These are phyloP conservation scores for Solenopsis invicta DNA, from an alignment of 1,140 invertebrate genomes.

Conservation along the genomic window DNA sequence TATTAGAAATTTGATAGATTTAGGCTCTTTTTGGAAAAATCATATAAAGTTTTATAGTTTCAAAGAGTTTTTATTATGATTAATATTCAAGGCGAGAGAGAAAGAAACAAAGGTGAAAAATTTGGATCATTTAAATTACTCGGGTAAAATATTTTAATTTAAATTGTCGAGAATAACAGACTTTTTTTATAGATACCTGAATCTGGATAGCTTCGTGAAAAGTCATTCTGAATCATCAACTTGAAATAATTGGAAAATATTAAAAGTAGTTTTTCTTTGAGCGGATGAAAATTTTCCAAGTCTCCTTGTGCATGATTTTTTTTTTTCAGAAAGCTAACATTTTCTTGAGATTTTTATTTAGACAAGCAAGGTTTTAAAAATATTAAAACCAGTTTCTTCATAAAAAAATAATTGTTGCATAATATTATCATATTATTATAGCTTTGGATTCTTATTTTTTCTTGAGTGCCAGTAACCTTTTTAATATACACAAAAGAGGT, in stretches of 20 bases:
- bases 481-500: neutral
- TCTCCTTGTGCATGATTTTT: neutral
- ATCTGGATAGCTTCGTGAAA: neutral
- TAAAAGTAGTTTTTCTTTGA: neutral
- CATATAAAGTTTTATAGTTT: neutral
- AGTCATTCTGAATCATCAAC: neutral
- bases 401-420: neutral
- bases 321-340: neutral
- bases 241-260: neutral
- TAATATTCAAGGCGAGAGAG: neutral
- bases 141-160: neutral
- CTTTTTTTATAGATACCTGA: neutral
- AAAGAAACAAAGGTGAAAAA: neutral
- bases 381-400: neutral
- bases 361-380: neutral
- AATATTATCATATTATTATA: neutral
- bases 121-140: neutral
- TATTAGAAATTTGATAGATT: neutral
- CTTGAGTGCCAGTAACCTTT: neutral
- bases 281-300: neutral
- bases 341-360: neutral
- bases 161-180: neutral
- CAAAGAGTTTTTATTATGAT: neutral
- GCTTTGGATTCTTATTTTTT: neutral
- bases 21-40: neutral